Conservation (phyloP, 92 coral and sea anemone genomes). For the Chrysogorgia sp. region DNA sequence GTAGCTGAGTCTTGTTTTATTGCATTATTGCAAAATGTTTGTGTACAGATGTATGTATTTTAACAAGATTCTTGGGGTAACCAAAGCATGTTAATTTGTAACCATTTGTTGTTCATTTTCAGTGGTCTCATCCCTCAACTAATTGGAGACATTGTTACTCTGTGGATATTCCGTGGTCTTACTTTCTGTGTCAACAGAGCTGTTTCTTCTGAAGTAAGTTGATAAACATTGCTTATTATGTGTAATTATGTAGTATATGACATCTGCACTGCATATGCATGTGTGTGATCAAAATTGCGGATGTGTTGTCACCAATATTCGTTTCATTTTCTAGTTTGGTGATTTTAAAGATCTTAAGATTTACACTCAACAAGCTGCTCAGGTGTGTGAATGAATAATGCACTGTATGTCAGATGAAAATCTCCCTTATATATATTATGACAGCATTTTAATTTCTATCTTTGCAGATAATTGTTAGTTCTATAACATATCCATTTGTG, state of each 20-base stretch:
- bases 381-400: not conserved
- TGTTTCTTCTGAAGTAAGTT: constrained; percentile 27
- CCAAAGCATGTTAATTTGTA: not conserved
- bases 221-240: not conserved
- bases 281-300: too few relatives aligned
- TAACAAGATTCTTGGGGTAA: not conserved
- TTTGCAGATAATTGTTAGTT: constrained; percentile 37
- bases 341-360: constrained; percentile 38
- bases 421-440: not conserved
- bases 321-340: constrained; percentile 5
- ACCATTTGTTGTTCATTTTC: not conserved
- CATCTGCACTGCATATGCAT: not conserved
- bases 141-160: constrained; percentile 75
- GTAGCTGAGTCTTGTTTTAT: too few relatives aligned
- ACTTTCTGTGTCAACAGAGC: constrained; percentile 70
- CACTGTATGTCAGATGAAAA: not conserved
- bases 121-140: constrained; percentile 89
- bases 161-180: constrained; percentile 76
- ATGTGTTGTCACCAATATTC: not conserved
- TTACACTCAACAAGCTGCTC: constrained; percentile 40
- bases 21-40: too few relatives aligned
- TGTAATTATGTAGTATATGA: not conserved
- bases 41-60: not conserved
- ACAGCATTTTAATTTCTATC: not conserved
- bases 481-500: constrained; percentile 80